A percentile compares a stretch with the other conserved stretches of the same genome.
These are phyloP conservation scores for Parthenolecanium corni DNA, from an alignment of 2,888 invertebrate genomes.

Conservation along the genomic window DNA sequence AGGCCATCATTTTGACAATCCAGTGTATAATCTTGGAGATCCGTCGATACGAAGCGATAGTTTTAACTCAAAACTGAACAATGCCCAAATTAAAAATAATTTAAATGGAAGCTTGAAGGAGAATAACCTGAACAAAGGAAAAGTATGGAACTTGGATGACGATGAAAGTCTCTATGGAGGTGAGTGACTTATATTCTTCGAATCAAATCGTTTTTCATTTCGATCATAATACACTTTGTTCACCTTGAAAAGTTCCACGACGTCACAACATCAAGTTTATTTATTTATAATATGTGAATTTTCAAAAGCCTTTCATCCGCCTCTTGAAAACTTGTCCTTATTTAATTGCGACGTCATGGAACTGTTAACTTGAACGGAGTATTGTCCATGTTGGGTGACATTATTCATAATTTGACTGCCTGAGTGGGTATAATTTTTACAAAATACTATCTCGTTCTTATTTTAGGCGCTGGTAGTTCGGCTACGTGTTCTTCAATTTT, in stretches of 20 bases:
- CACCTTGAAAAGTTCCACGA: too few relatives aligned
- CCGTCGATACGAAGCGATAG: constrained; percentile 36
- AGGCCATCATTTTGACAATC: constrained; percentile 83
- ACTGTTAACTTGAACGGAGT: background rate
- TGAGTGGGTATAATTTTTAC: background rate
- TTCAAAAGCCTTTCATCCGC: too few relatives aligned
- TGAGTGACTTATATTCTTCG: too few relatives aligned
- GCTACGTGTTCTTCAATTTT: constrained; percentile 38
- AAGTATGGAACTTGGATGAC: constrained; percentile 5
- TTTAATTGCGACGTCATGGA: background rate
- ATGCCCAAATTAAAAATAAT: constrained; percentile 48
- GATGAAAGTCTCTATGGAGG: constrained; percentile 26
- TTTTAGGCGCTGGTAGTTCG: constrained; percentile 8
- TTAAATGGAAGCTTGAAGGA: constrained; percentile 35
- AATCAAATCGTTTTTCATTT: too few relatives aligned
- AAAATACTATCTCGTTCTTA: background rate
- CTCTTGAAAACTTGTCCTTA: background rate
- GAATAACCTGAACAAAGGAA: constrained; percentile 23
- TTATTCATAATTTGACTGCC: too few relatives aligned
- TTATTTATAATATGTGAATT: too few relatives aligned
- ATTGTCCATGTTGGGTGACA: background rate
- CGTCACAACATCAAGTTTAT: too few relatives aligned
- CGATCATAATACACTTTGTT: too few relatives aligned
- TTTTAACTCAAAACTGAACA: constrained; percentile 41
- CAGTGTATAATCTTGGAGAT: constrained; percentile 58